Conservation (phyloP, 2,888 invertebrate species). For the Tachina fera region DNA sequence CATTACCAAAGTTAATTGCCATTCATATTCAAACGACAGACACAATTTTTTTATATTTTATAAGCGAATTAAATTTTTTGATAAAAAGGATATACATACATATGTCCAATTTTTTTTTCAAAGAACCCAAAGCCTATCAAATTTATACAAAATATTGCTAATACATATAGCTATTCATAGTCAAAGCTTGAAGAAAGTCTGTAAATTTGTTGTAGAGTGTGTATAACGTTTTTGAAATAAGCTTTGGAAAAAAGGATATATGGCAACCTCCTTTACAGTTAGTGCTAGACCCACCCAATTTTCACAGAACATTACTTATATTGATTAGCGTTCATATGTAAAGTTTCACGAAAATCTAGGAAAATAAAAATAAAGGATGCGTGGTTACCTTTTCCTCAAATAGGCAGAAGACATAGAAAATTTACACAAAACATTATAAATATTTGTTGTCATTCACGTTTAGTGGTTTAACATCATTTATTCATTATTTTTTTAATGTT, state of each 20-base stretch:
- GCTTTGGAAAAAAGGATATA: conserved; percentile 13
- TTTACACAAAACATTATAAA: too few relatives aligned
- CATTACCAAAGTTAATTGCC: too few relatives aligned
- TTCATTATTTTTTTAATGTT: too few relatives aligned
- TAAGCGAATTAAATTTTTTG: too few relatives aligned
- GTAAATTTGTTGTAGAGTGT: not conserved
- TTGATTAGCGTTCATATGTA: not conserved
- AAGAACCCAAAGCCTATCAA: not conserved
- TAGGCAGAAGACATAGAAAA: not conserved
- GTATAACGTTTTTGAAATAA: not conserved
- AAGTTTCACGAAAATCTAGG: not conserved
- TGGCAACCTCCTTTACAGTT: not conserved
- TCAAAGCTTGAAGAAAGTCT: not conserved
- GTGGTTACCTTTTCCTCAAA: not conserved
- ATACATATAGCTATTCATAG: not conserved
- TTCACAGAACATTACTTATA: not conserved
- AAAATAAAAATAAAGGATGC: not conserved
- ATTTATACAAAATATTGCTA: not conserved
- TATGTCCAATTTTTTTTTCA: not conserved
- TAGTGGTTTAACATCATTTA: too few relatives aligned
- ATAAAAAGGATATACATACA: conserved; percentile 8
- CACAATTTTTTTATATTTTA: too few relatives aligned
- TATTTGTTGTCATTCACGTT: too few relatives aligned
- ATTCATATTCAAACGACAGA: too few relatives aligned
- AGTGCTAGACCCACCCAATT: not conserved